phyloP scores from a whole-genome alignment of 2,888 invertebrate species.

The Drosophila kanekoi region DNA sequence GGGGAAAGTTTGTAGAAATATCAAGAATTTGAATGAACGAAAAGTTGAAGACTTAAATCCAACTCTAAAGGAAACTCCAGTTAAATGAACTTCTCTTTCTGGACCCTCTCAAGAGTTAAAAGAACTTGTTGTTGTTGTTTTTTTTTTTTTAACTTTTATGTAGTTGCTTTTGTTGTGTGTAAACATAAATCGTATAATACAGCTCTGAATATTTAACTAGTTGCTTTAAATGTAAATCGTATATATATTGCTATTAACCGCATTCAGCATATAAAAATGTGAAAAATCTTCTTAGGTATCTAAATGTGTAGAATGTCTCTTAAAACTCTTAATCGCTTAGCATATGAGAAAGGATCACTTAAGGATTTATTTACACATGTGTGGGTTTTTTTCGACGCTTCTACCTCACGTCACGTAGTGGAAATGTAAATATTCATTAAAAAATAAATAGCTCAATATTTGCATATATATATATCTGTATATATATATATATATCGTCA shows the following conservation, averaged over 20 bases:
- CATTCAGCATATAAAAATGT: constrained; percentile 66
- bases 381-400: constrained; percentile 53
- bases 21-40: no score
- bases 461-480: constrained; percentile 61
- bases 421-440: constrained; percentile 74
- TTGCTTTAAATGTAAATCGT: constrained; percentile 65
- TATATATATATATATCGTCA: constrained; percentile 51
- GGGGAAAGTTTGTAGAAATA: no score
- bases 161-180: constrained; percentile 46
- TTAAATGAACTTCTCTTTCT: neutral
- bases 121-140: neutral
- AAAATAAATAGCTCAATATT: constrained; percentile 79
- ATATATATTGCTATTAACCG: constrained; percentile 71
- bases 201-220: constrained; percentile 72
- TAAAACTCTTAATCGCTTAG: constrained; percentile 77
- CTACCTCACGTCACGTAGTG: constrained; percentile 68
- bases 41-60: no score
- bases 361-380: constrained; percentile 79
- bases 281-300: constrained; percentile 51
- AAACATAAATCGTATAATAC: constrained; percentile 71
- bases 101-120: neutral
- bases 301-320: constrained; percentile 49
- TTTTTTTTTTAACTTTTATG: constrained; percentile 28
- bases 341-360: constrained; percentile 80
- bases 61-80: no score